Conservation (phyloP, 1,140 invertebrate genomes). For the Trichonephila clavata region DNA sequence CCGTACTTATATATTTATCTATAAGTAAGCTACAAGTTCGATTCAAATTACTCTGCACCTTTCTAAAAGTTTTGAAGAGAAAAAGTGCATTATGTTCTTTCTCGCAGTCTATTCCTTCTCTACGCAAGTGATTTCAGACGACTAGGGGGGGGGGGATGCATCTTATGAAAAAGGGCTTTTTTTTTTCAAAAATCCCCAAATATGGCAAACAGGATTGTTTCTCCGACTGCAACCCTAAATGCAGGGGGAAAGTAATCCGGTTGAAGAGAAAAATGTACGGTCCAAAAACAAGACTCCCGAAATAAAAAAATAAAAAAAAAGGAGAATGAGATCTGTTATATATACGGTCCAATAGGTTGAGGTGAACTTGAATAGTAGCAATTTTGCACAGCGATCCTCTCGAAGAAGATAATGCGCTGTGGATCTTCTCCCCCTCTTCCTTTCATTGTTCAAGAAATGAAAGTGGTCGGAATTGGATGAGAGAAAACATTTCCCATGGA, state of each 20-base stretch:
- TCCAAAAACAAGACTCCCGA: neutral
- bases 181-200: conserved; percentile 17
- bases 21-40: too few relatives aligned
- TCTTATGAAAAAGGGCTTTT: neutral
- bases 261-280: conserved; percentile 4
- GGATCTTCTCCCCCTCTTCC: conserved; percentile 8
- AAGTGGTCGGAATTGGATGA: conserved; percentile 66
- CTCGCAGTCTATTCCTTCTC: neutral
- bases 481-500: conserved; percentile 33
- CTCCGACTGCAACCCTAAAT: conserved; percentile 34
- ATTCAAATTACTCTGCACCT: neutral
- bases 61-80: neutral
- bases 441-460: conserved; percentile 48
- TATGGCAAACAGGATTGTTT: conserved; percentile 30
- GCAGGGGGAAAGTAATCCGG: conserved; percentile 23
- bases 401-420: conserved; percentile 28
- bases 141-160: neutral
- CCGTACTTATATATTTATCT: too few relatives aligned
- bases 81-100: neutral
- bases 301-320: neutral
- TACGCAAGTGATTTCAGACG: neutral
- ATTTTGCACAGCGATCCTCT: conserved; percentile 54
- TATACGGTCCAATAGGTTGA: conserved; percentile 59
- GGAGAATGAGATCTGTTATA: conserved; percentile 55
- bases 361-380: conserved; percentile 47